Conservation (phyloP, 2,113 vertebrate species). For the Oenanthe melanoleuca region DNA sequence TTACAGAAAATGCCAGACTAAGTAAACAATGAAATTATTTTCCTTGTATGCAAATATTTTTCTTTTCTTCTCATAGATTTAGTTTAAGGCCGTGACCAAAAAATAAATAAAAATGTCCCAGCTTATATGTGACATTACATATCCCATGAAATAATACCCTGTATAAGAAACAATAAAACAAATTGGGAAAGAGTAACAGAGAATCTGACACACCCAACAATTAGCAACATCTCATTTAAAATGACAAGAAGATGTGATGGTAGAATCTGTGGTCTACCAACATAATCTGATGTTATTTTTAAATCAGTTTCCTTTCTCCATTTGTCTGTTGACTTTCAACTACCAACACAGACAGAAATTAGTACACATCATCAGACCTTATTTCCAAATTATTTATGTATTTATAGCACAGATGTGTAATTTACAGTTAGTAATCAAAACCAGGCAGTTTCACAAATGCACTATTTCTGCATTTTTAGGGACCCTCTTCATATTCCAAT, state of each 20-base stretch:
- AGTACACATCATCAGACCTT: not conserved
- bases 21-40: not conserved
- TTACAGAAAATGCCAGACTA: not conserved
- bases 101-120: not conserved
- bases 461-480: not conserved
- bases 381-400: conserved; percentile 21
- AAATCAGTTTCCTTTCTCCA: conserved; percentile 30
- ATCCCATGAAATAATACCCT: not conserved
- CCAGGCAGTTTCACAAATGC: not conserved
- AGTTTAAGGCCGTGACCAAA: not conserved
- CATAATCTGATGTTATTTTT: conserved; percentile 47
- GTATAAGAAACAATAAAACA: not conserved
- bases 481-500: not conserved
- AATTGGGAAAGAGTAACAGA: not conserved
- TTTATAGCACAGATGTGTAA: not conserved
- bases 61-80: not conserved
- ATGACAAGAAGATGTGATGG: not conserved
- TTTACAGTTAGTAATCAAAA: not conserved
- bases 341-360: not conserved
- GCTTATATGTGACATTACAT: not conserved
- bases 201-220: not conserved
- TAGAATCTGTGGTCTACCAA: conserved; percentile 12
- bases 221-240: not conserved
- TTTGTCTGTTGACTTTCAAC: conserved; percentile 18
- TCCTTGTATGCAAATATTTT: not conserved